A percentile compares a stretch with the other conserved stretches of the same genome.
phyloP scores from a whole-genome alignment of 2,888 invertebrate genomes.

The Polylopha cassiicola region DNA sequence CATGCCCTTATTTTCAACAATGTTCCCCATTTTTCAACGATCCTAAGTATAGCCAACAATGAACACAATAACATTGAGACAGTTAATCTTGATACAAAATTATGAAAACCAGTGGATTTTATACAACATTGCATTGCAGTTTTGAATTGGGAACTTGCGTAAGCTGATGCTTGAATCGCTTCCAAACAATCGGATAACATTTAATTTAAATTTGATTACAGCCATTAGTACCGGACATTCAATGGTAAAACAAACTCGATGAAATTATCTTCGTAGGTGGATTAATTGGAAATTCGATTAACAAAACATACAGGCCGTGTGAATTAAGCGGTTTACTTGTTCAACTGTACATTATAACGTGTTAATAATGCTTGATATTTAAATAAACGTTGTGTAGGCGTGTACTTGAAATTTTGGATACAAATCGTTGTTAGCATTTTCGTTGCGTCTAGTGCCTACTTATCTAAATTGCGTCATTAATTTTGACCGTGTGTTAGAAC shows the following conservation, averaged over 20 bases:
- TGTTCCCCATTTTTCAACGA: slow-evolving; percentile 26
- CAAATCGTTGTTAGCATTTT: no score
- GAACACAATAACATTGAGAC: slow-evolving; percentile 21
- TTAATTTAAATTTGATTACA: no score
- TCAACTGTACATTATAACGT: slow-evolving; percentile 18
- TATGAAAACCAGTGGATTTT: slow-evolving; percentile 12
- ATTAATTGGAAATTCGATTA: slow-evolving; percentile 42
- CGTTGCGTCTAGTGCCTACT: no score
- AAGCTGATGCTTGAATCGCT: no score
- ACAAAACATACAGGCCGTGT: slow-evolving; percentile 28
- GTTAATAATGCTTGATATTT: slow-evolving; percentile 5
- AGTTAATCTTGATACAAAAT: slow-evolving; percentile 20
- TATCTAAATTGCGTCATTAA: no score
- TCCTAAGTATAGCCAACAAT: slow-evolving; percentile 21
- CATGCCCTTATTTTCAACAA: slow-evolving; percentile 24
- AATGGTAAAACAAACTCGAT: slow-evolving; percentile 26
- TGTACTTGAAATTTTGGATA: no score
- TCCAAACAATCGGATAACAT: no score
- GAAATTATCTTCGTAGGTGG: slow-evolving; percentile 28
- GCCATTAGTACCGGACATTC: slow-evolving; percentile 17
- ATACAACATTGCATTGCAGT: background rate
- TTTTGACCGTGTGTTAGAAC: no score
- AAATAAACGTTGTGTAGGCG: no score
- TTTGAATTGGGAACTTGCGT: background rate
- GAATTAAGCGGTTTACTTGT: slow-evolving; percentile 27